Conservation (phyloP, 2,113 vertebrate genomes). For the Datnioides undecimradiatus region DNA sequence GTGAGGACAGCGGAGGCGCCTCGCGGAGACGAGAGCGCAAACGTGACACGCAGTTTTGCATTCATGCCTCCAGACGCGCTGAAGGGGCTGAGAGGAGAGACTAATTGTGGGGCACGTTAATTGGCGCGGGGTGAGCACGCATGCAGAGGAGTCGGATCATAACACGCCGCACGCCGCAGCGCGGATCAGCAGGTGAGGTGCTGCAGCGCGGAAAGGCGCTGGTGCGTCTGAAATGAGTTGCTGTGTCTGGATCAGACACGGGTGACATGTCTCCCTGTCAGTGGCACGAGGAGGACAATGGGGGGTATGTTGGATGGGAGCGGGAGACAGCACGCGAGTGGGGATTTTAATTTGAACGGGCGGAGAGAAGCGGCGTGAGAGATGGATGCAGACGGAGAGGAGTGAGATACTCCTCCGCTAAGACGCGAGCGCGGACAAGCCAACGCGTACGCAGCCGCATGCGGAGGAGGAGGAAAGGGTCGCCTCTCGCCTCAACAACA, state of each 20-base stretch:
- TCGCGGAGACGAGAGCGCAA: background rate
- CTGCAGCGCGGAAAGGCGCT: slow-evolving; percentile 9
- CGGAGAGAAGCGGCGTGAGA: slow-evolving; percentile 1
- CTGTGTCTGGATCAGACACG: slow-evolving; percentile 3
- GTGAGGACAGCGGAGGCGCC: background rate
- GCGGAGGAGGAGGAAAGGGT: background rate
- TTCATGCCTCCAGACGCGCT: slow-evolving; percentile 12
- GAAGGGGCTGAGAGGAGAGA: background rate
- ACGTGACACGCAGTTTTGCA: background rate
- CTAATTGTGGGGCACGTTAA: slow-evolving; percentile 21
- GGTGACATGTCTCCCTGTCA: slow-evolving; percentile 28
- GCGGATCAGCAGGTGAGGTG: slow-evolving; percentile 30
- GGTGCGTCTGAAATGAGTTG: slow-evolving; percentile 37
- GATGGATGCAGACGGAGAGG: background rate
- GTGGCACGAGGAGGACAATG: background rate
- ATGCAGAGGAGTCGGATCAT: slow-evolving; percentile 23
- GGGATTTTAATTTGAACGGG: slow-evolving; percentile 21
- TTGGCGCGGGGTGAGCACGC: slow-evolving; percentile 1
- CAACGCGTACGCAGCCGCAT: background rate
- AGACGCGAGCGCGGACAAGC: slow-evolving; percentile 2
- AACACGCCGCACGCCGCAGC: slow-evolving; percentile 14
- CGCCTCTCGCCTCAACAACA: background rate
- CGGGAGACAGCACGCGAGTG: background rate
- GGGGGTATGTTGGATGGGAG: background rate
- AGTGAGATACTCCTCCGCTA: slow-evolving; percentile 10